Evolutionary conservation across 2,113 vertebrate genomes (phyloP).

Genomic region (Tetrao urogallus): DNA sequence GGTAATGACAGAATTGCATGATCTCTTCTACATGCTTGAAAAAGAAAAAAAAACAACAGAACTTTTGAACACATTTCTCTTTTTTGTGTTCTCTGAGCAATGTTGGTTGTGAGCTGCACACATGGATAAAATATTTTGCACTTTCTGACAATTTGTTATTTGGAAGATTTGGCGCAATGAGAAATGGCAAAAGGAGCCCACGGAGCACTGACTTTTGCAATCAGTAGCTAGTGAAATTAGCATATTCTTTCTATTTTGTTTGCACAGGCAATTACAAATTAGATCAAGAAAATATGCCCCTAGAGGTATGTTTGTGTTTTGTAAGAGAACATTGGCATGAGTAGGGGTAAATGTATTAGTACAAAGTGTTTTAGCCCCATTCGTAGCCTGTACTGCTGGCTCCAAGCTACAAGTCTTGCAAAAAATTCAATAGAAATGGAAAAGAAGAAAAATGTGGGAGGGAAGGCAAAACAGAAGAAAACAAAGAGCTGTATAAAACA

Average conservation of each 20-base stretch:
- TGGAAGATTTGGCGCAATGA: neutral
- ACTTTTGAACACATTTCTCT: neutral
- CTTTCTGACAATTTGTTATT: neutral
- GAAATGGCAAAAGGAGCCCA: neutral
- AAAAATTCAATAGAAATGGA: neutral
- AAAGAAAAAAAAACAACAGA: neutral
- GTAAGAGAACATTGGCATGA: neutral
- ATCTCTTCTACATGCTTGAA: neutral
- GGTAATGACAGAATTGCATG: neutral
- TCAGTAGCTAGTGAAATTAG: slow-evolving; percentile 28
- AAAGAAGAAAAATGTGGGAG: neutral
- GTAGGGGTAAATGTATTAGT: neutral
- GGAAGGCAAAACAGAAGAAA: neutral
- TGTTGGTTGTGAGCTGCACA: neutral
- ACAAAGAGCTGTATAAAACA: neutral
- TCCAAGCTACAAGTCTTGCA: slow-evolving; percentile 2
- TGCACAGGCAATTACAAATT: neutral
- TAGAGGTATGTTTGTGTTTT: neutral
- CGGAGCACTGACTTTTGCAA: slow-evolving; percentile 3
- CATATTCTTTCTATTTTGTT: slow-evolving; percentile 14
- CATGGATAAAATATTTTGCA: neutral
- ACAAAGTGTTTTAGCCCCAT: neutral
- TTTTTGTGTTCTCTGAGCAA: neutral
- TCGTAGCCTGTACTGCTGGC: neutral
- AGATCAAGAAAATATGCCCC: neutral